phyloP scores from a whole-genome alignment of 2,888 invertebrate species.

The Hirtodrosophila confusa region DNA sequence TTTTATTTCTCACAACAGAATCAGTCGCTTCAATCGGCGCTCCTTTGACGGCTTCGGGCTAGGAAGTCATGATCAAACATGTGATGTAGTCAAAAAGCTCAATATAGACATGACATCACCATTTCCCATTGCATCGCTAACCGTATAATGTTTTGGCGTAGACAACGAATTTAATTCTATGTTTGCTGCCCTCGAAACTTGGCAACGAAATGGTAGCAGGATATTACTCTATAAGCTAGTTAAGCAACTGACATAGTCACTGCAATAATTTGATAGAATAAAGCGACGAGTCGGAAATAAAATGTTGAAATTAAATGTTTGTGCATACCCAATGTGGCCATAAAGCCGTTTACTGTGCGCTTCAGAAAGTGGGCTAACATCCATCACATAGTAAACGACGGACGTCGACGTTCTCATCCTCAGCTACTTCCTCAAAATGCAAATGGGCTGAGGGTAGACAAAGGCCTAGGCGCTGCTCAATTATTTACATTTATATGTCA shows the following conservation, averaged over 20 bases:
- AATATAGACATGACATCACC: conserved; percentile 49
- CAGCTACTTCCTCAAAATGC: conserved; percentile 13
- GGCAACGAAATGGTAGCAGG: neutral
- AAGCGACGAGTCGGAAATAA: conserved; percentile 32
- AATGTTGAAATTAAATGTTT: conserved; percentile 56
- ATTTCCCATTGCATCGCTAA: conserved; percentile 41
- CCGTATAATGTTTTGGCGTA: conserved; percentile 19
- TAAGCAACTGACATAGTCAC: conserved; percentile 22
- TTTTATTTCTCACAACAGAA: conserved; percentile 20
- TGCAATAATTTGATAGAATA: conserved; percentile 28
- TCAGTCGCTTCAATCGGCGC: conserved; percentile 50
- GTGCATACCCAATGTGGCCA: conserved; percentile 58
- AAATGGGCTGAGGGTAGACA: conserved; percentile 24
- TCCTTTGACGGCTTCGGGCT: conserved; percentile 51
- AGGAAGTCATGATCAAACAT: conserved; percentile 45
- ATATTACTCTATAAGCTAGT: conserved; percentile 16
- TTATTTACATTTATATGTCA: conserved; percentile 82
- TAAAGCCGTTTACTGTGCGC: conserved; percentile 56
- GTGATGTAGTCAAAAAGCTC: conserved; percentile 42
- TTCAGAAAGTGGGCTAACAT: conserved; percentile 42
- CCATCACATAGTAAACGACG: conserved; percentile 62
- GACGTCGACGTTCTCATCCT: conserved; percentile 21
- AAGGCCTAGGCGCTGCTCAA: conserved; percentile 68
- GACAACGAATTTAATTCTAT: conserved; percentile 19
- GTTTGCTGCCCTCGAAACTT: neutral